Base-by-base conservation (phyloP, 1,140 invertebrate genomes). In the Cardiocondyla obscurior region DNA sequence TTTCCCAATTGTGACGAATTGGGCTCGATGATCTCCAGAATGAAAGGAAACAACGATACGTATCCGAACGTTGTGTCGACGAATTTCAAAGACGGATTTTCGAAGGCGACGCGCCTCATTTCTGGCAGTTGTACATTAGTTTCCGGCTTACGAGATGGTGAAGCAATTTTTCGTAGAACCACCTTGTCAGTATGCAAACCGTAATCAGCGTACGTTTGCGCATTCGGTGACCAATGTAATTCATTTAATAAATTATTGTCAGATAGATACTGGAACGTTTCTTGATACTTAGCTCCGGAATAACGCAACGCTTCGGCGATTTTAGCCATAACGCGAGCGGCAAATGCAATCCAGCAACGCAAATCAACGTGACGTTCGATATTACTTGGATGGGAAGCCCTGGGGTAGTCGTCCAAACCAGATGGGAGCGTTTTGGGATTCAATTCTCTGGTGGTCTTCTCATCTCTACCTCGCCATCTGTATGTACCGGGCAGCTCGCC, bases 351-450 rank as follows among this genome's bases (percentile, higher is more conserved):
- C 99, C 99, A 99, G 90, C 99, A 99, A 2, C 98, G 95, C 8
- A 99, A 93, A 94, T 99, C 99, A 4, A 99, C 94, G 94, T 99
- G 99, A 1, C 98, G 95, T 94, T 99, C 99, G 60, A 96, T 95
- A 12, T 96, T 93, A 3, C 96, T 97, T 1, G 99, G 99, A 95
- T 99, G 98, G 0, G 98, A 99, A 8, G 99, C 98, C 89, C 99
- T 94, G 0, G 99, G 99, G 95, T 97, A 99, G 94, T 99, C 99
- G 93, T 99, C 99, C 6, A 99, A 94, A 0, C 99, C 99, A 0
- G 99, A 99, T 0, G 98, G 97, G 14, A 99, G 93, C 0, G 99
- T 99, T 94, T 99, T 99, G 0, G 99, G 99, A 94, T 99, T 99
- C 0, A 99, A 93, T 93, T 99, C 99, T 25, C 95, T 92, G 4